These are phyloP conservation scores for Cactoblastis cactorum DNA, from an alignment of 2,888 invertebrate genomes.

Conservation along the genomic window DNA sequence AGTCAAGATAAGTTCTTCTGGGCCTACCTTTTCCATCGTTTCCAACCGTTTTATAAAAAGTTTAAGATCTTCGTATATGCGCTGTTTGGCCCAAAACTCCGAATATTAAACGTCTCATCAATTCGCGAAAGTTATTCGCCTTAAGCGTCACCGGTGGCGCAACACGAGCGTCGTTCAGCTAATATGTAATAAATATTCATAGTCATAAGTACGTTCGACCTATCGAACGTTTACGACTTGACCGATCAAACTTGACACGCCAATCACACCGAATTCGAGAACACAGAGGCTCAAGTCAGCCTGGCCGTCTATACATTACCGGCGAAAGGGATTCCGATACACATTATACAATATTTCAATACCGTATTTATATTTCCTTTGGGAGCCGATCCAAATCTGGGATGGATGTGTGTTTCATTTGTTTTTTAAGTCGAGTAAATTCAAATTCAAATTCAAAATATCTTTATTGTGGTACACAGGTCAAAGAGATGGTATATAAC, in stretches of 20 bases:
- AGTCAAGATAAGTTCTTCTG: too few relatives aligned
- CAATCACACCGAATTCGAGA: slow-evolving; percentile 22
- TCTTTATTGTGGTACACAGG: too few relatives aligned
- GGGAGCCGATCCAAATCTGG: slow-evolving; percentile 49
- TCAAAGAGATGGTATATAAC: too few relatives aligned
- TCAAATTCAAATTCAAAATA: neutral
- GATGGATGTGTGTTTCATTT: slow-evolving; percentile 36
- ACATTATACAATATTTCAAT: slow-evolving; percentile 73
- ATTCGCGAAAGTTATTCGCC: slow-evolving; percentile 30
- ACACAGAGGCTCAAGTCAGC: slow-evolving; percentile 29
- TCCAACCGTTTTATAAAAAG: too few relatives aligned
- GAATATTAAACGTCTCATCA: slow-evolving; percentile 6
- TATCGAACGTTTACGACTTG: slow-evolving; percentile 61
- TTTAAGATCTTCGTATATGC: too few relatives aligned
- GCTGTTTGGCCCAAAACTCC: neutral
- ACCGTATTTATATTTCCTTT: slow-evolving; percentile 68
- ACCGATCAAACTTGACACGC: slow-evolving; percentile 37
- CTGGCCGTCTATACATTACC: slow-evolving; percentile 46
- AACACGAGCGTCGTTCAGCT: slow-evolving; percentile 57
- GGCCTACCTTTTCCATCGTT: too few relatives aligned
- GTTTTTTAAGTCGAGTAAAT: slow-evolving; percentile 26
- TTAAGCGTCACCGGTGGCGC: slow-evolving; percentile 55
- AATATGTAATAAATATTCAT: slow-evolving; percentile 78
- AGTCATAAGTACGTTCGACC: slow-evolving; percentile 70
- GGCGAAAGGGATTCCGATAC: slow-evolving; percentile 61